A percentile compares a stretch with the other conserved stretches of the same genome.
Evolutionary conservation across 2,797 vertebrate species (phyloP).

Genomic region (Lepus oiostolus): DNA sequence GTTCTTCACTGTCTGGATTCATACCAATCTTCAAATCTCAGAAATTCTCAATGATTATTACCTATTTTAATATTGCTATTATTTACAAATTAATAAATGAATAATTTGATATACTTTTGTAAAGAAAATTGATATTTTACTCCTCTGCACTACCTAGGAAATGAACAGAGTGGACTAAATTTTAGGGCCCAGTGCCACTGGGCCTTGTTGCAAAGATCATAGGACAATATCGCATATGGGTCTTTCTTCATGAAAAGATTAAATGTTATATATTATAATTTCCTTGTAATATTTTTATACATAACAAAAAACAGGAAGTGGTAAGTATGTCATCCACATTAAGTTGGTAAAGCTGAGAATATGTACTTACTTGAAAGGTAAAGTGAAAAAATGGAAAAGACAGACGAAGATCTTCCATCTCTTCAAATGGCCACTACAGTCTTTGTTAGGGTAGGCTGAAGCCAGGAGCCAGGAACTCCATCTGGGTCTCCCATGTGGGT

Average conservation of each 20-base stretch:
- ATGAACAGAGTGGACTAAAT: neutral
- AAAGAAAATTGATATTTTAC: neutral
- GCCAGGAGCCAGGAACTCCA: too few relatives aligned
- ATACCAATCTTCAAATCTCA: neutral
- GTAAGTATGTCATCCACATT: neutral
- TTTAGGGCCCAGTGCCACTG: neutral
- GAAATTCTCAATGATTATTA: neutral
- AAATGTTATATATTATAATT: neutral
- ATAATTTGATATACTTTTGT: neutral
- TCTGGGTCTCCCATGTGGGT: too few relatives aligned
- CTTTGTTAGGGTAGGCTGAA: too few relatives aligned
- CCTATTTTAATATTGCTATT: neutral
- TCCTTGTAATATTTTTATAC: neutral
- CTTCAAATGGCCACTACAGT: too few relatives aligned
- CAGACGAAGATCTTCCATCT: too few relatives aligned
- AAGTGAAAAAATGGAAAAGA: too few relatives aligned
- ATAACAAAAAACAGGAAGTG: slow-evolving; percentile 40
- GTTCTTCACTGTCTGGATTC: neutral
- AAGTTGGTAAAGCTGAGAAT: neutral
- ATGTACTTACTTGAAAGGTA: too few relatives aligned
- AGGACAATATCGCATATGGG: neutral
- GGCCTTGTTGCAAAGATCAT: neutral
- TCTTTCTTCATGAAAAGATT: neutral
- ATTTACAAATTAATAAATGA: neutral
- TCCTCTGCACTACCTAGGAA: neutral